Evolutionary conservation across 2,113 vertebrate species (phyloP).

Genomic region (Grallaria varia): DNA sequence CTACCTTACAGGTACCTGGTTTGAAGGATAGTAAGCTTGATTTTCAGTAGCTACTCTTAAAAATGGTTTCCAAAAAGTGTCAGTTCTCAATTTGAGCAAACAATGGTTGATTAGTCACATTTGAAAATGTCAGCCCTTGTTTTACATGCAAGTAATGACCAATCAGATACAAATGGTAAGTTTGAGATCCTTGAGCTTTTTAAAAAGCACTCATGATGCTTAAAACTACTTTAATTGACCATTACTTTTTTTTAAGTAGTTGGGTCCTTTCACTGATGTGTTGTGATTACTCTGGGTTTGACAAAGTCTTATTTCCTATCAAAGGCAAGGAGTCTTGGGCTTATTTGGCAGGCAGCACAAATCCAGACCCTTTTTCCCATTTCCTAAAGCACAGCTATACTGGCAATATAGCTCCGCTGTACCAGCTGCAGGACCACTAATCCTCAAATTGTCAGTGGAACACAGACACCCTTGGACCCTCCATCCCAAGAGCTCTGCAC

Average conservation of each 20-base stretch:
- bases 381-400: neutral
- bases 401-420: rapidly evolving
- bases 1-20: neutral
- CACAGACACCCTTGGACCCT: neutral
- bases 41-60: neutral
- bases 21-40: neutral
- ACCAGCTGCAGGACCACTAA: neutral
- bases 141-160: neutral
- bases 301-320: neutral
- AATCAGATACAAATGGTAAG: neutral
- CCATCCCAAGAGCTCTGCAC: neutral
- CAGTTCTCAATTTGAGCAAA: neutral
- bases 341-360: neutral
- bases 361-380: neutral
- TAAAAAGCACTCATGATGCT: neutral
- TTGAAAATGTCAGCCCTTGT: neutral
- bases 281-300: neutral
- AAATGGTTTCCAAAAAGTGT: neutral
- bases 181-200: neutral
- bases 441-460: neutral
- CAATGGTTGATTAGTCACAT: neutral
- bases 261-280: neutral
- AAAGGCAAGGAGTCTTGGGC: neutral
- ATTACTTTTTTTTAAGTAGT: neutral
- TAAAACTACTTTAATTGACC: neutral